Evolutionary conservation across 2,797 vertebrate genomes (phyloP), one percentile per base, ranked within the genome.

Genomic region (Pangasius sanitwongsei): DNA sequence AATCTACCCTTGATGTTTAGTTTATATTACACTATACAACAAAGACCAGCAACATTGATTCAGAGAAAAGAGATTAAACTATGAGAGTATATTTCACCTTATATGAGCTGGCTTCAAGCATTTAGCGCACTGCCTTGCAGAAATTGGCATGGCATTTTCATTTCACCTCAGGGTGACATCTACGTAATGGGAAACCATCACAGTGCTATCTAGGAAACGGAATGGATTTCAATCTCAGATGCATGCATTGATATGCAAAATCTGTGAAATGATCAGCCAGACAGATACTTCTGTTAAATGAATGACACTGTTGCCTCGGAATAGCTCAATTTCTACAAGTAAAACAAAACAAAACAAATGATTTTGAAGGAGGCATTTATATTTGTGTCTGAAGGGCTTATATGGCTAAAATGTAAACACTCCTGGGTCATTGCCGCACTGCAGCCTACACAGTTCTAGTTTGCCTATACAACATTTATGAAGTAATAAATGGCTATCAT

Each of bases 231-330:
- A 94, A 95, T 95, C 93, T 92, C 75, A 89, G 90, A 93, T 61
- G 87, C 89, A 53, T 86, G 83, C 91, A 95, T 94, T 96, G 94
- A 96, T 95, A 96, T 96, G 95, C 95, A 95, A 96, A 96, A 94
- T 93, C 92, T 92, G 90, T 88, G 0, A 78, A 88, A 85, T 88
- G 88, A 87, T 90, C 86, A 91, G 50, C 86, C 82, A 84, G 89
- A 94, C 91, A 89, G 88, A 92, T 86, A 85, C 85, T 86, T 89
- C 63, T 87, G 78, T 70, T 90, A 86, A 75, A 84, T 88, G 70
- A 80, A 90, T 90, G 91, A 92, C 84, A 86, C 61, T 34, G 34
- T 86, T 87, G 86, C 83, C 23, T 86, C 5, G 11, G 89, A 93
- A 91, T 91, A 89, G 88, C 89, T 63, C 91, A 88, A 87, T 7